These are phyloP conservation scores for Tolmerus cingulatus DNA, from an alignment of 2,888 invertebrate genomes.

Conservation along the genomic window DNA sequence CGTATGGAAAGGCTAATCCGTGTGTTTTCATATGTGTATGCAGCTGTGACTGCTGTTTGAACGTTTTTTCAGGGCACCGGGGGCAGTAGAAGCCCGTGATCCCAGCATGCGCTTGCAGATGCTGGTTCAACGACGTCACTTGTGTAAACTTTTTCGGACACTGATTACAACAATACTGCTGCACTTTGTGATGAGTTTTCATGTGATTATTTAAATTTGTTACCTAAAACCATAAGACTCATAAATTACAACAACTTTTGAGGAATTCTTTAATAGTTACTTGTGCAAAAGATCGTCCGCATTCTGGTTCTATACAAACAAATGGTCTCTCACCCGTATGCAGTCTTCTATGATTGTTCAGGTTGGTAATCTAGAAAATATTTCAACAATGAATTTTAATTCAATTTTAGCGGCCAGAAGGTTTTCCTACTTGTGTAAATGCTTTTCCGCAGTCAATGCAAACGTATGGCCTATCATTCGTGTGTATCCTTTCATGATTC, in stretches of 20 bases:
- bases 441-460: constrained; percentile 64
- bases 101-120: constrained; percentile 63
- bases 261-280: constrained; percentile 50
- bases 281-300: constrained; percentile 64
- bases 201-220: constrained; percentile 64
- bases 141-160: constrained; percentile 64
- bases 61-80: constrained; percentile 63
- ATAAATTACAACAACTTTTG: background rate
- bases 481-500: constrained; percentile 63
- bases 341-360: constrained; percentile 63
- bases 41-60: constrained; percentile 62
- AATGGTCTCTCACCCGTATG: constrained; percentile 64
- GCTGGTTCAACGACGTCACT: constrained; percentile 64
- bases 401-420: background rate
- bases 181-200: constrained; percentile 64
- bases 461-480: constrained; percentile 63
- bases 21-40: constrained; percentile 64
- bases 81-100: constrained; percentile 63
- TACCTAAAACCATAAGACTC: constrained; percentile 53
- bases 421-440: constrained; percentile 59
- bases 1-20: constrained; percentile 62
- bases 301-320: constrained; percentile 63
- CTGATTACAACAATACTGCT: constrained; percentile 64
- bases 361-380: constrained; percentile 59
- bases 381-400: background rate